Base-by-base conservation (phyloP, 2,888 invertebrate species). In the Temnothorax unifasciatus region DNA sequence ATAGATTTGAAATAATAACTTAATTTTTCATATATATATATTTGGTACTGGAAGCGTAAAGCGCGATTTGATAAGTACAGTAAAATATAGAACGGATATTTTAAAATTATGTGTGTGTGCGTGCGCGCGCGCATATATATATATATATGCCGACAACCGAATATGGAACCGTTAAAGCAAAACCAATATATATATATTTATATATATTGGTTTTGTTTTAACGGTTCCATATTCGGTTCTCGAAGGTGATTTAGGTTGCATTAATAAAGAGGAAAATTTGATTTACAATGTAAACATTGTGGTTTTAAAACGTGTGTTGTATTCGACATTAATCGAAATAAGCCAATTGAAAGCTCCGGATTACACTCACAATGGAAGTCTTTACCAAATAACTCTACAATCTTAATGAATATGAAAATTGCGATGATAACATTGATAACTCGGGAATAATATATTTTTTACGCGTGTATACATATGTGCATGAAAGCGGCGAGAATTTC, bases 401-500 rank as follows among this genome's bases (percentile, higher is more conserved):
- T 76, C 18, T 66, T 57, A 79, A 79, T 44, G 6, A 77, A 77
- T 79, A 57, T 59, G 34, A 44, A 68, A 44, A 68, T 57, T 47
- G 44, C 15, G 15, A 57, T 11, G 29, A 66, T 54, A 25, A 25
- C 25, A 25, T 25, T 25, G 25, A 25, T 25, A 77, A 29, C 18
- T 52, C 52, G 21, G 5, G 21, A 4, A 13, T 41, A 21, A 29
- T 34, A 29, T 44, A 41, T 57, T 73, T 50, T 73, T 52, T 50
- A 61, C 47, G 47, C 59, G 13, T 15, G 21, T 34, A 15, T 29
- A 11, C 18, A 52, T 18, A 25, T 18, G 47, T 15, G 25, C 34
- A 9, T 66, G 25, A 64, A 41, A 41, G 44, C 57, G 54, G 66
- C 54, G 84, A 75, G 52, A 88, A 86, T 86, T 88, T 83, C 57